phyloP scores from a whole-genome alignment of 1,140 invertebrate species.

The Micrasema longulum region DNA sequence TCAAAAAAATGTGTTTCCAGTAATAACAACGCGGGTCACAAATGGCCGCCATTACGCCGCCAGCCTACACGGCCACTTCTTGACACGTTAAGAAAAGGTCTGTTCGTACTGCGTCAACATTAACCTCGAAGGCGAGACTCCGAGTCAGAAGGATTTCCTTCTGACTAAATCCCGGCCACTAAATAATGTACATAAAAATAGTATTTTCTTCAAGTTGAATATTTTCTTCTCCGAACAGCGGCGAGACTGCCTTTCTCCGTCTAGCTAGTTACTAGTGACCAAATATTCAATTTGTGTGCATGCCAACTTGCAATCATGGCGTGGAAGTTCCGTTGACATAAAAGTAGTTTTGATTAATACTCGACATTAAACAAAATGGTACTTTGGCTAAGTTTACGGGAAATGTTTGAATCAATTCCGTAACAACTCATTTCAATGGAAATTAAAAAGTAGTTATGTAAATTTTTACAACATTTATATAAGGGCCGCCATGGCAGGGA shows the following conservation, averaged over 20 bases:
- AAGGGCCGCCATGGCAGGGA: background rate
- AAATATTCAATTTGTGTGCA: constrained; percentile 47
- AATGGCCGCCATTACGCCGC: constrained; percentile 33
- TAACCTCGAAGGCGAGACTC: background rate
- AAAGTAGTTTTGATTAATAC: constrained; percentile 38
- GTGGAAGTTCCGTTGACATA: constrained; percentile 37
- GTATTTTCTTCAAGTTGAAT: too few relatives aligned
- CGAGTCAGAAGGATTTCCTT: background rate
- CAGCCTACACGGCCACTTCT: constrained; percentile 26
- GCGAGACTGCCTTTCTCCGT: background rate
- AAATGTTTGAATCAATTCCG: constrained; percentile 34
- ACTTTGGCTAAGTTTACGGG: constrained; percentile 16
- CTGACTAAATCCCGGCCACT: too few relatives aligned
- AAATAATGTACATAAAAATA: too few relatives aligned
- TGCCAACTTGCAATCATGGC: constrained; percentile 44
- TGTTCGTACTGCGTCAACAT: constrained; percentile 4
- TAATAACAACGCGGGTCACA: constrained; percentile 42
- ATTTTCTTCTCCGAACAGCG: background rate
- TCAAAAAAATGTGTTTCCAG: constrained; percentile 41
- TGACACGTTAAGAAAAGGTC: constrained; percentile 40
- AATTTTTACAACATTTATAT: constrained; percentile 15
- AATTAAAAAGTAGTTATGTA: constrained; percentile 26
- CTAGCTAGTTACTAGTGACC: constrained; percentile 10
- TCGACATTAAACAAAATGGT: constrained; percentile 37
- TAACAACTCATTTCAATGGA: constrained; percentile 30